Conservation (phyloP, 2,113 vertebrate genomes). For the Eolophus roseicapilla region DNA sequence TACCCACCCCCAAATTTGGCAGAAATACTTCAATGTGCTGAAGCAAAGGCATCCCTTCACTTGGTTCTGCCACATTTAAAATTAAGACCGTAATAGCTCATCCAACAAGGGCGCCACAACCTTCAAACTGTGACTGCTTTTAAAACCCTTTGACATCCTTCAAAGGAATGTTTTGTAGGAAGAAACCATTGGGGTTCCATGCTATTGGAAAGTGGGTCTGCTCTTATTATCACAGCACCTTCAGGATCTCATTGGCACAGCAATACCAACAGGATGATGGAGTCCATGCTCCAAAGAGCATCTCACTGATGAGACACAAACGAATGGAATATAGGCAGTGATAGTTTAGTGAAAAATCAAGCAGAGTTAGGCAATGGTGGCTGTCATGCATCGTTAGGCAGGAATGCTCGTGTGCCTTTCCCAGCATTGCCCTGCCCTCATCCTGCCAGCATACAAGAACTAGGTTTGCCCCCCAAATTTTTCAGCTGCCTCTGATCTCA, state of each 20-base stretch:
- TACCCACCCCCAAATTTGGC: neutral
- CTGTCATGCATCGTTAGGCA: neutral
- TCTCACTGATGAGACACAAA: fast-evolving
- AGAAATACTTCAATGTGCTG: neutral
- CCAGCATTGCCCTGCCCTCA: neutral
- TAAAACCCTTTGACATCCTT: neutral
- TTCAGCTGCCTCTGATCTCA: conserved; percentile 36
- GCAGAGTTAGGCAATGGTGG: neutral
- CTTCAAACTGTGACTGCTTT: neutral
- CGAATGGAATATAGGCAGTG: neutral
- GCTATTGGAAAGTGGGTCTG: neutral
- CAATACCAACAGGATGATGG: neutral
- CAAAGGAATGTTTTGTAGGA: neutral
- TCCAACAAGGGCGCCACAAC: neutral
- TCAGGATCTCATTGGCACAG: neutral
- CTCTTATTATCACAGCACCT: neutral
- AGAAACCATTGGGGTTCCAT: neutral
- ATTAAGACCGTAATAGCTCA: neutral
- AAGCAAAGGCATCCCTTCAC: neutral
- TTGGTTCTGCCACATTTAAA: neutral
- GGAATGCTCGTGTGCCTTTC: neutral
- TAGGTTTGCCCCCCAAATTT: neutral
- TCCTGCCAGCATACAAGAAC: neutral
- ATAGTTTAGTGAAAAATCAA: neutral
- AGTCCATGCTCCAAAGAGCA: neutral